Evolutionary conservation across 2,797 vertebrate species (phyloP), one percentile per base, ranked within the genome.

Genomic region (Lepilemur septentrionalis): DNA sequence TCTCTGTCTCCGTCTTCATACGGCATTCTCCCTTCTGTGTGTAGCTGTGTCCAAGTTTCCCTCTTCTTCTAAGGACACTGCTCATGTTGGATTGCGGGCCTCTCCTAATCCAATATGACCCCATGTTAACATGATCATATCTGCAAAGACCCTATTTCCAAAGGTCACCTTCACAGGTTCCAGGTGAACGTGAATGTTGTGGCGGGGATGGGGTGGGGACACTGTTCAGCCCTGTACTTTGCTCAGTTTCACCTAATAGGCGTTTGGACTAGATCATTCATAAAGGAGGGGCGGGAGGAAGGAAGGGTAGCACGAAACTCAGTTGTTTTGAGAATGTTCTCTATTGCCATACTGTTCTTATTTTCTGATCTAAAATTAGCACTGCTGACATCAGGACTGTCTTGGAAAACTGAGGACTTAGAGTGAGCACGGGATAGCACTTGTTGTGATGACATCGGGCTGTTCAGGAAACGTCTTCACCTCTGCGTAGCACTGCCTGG

Each of bases 181-280:
- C 13, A 12, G 65, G 30, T 63, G 23, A 38, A 20, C 18, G 0
- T 20, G 23, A n/a, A 67, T 72, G 57, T n/a, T 15, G 30, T 17
- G 57, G 0, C n/a, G 0, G 18, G 17, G 4, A 4, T 28, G 4
- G 23, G 75, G 13, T 2, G 14, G 67, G 14, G 0, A 38, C n/a
- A 20, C 55, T 11, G 0, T 73, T 82, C 30, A 13, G 1, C 20
- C 32, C 20, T 22, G 23, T 46, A 30, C n/a, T 69, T 83, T 92
- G 55, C 59, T 84, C 22, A 22, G 1, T 73, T 93, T 67, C 3
- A 1, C 55, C 6, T 1, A 48, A 7, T 38, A 32, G 22, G 4
- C 15, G 17, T 63, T 59, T 2, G 20, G 65, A 75, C n/a, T 35
- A 35, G 43, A 32, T 73, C 57, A 11, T 81, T 82, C 52, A 18